phyloP scores from a whole-genome alignment of 2,113 vertebrate genomes.

The Riparia riparia region DNA sequence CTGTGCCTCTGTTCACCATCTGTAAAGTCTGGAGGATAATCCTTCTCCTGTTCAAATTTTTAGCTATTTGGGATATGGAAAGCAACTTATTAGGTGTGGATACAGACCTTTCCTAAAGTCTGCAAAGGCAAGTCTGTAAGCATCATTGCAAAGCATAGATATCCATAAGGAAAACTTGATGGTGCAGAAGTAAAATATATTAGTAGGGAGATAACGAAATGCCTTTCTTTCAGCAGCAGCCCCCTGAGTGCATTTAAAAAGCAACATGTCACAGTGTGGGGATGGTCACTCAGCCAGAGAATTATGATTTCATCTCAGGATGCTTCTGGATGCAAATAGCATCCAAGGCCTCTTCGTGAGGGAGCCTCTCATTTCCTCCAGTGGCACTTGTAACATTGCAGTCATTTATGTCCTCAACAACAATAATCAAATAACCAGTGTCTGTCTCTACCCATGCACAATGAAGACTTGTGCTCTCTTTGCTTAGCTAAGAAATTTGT shows the following conservation, averaged over 20 bases:
- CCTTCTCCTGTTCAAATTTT: neutral
- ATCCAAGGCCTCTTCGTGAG: conserved; percentile 30
- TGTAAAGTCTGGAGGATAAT: conserved; percentile 22
- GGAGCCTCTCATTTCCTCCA: conserved; percentile 52
- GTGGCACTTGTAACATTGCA: conserved; percentile 56
- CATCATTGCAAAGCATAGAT: neutral
- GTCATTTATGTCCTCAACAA: conserved; percentile 48
- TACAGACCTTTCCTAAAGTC: neutral
- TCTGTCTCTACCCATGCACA: conserved; percentile 18
- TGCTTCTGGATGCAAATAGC: conserved; percentile 49
- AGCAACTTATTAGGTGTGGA: neutral
- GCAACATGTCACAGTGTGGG: neutral
- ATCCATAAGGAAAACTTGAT: neutral
- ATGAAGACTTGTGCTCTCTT: conserved; percentile 53
- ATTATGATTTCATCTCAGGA: conserved; percentile 59
- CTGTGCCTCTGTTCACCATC: conserved; percentile 35
- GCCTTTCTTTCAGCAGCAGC: conserved; percentile 24
- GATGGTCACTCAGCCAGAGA: neutral
- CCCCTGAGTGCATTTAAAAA: conserved; percentile 18
- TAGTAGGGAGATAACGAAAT: conserved; percentile 1
- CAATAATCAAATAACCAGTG: conserved; percentile 61
- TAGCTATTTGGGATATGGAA: neutral
- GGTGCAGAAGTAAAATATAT: neutral
- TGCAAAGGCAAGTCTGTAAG: neutral
- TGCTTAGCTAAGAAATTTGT: conserved; percentile 48